Conservation (phyloP, 2,113 vertebrate genomes). For the Eira barbara region DNA sequence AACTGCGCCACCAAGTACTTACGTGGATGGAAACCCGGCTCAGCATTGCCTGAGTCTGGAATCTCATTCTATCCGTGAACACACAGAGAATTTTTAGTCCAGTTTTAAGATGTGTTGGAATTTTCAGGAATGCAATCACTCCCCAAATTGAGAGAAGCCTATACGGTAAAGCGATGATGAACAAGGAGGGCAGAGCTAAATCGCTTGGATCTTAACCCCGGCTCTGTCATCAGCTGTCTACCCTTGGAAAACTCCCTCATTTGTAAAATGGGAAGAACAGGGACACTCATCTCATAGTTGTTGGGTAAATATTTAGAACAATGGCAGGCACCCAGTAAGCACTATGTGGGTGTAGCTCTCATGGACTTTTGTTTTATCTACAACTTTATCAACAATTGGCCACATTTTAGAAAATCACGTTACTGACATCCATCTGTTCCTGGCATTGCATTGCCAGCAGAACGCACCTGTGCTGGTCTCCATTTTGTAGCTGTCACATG, state of each 20-base stretch:
- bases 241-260: neutral
- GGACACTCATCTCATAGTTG: neutral
- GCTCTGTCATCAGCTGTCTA: rapidly evolving
- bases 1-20: neutral
- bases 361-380: neutral
- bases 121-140: neutral
- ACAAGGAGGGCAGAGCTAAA: neutral
- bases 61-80: neutral
- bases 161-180: neutral
- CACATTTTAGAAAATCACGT: neutral
- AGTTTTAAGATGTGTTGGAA: neutral
- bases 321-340: neutral
- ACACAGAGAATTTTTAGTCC: neutral
- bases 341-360: rapidly evolving
- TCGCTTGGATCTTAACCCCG: neutral
- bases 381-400: neutral
- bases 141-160: neutral
- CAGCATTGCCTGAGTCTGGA: neutral
- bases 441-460: neutral
- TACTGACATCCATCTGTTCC: neutral
- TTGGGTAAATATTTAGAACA: neutral
- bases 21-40: neutral
- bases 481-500: rapidly evolving
- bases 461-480: neutral
- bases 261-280: rapidly evolving